phyloP scores from a whole-genome alignment of 2,113 vertebrate species.

The Sylvilagus bachmani region DNA sequence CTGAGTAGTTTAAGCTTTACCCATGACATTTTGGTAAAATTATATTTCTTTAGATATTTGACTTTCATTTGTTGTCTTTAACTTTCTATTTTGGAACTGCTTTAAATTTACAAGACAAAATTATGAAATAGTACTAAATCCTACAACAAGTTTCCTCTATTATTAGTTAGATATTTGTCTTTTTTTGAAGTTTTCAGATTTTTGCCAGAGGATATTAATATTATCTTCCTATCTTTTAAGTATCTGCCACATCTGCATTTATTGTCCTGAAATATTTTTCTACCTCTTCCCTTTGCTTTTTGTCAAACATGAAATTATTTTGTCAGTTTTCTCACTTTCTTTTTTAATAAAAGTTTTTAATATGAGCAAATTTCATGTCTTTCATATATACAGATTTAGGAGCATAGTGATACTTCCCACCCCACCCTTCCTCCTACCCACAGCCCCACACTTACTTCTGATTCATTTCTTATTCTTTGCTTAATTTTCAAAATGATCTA shows the following conservation, averaged over 20 bases:
- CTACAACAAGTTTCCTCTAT: too few relatives aligned
- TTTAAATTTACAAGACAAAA: too few relatives aligned
- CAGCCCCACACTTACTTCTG: not conserved
- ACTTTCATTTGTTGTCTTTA: too few relatives aligned
- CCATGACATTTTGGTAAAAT: not conserved
- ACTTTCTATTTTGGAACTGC: too few relatives aligned
- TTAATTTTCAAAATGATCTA: not conserved
- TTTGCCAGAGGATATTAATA: not conserved
- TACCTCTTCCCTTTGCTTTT: not conserved
- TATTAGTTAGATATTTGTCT: too few relatives aligned
- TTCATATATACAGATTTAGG: too few relatives aligned
- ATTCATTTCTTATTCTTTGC: not conserved
- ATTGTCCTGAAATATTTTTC: too few relatives aligned
- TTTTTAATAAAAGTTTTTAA: not conserved
- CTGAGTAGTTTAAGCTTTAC: not conserved
- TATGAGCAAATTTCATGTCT: too few relatives aligned
- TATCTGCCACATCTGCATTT: too few relatives aligned
- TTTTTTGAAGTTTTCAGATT: not conserved
- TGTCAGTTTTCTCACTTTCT: not conserved
- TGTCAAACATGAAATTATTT: not conserved
- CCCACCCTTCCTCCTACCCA: not conserved
- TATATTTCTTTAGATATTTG: not conserved
- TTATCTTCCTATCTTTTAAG: not conserved
- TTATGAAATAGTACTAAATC: too few relatives aligned
- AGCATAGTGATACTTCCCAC: too few relatives aligned